Conservation (phyloP, 2,888 invertebrate genomes). For the Diploptera punctata region DNA sequence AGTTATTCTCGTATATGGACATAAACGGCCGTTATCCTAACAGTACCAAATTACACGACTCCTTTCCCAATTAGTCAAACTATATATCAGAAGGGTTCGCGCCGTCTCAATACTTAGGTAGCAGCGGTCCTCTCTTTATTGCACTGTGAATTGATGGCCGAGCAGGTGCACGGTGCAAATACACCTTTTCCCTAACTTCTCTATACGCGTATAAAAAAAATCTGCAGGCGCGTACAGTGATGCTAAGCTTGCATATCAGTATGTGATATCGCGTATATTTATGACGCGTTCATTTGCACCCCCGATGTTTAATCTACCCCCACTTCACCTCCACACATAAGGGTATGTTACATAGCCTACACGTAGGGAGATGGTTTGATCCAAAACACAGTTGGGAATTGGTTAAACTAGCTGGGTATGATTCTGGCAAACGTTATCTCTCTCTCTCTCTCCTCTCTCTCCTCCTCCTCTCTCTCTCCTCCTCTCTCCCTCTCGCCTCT, state of each 20-base stretch:
- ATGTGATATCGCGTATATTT: conserved; percentile 47
- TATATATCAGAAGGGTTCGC: neutral
- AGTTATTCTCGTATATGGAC: too few relatives aligned
- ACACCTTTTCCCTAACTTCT: neutral
- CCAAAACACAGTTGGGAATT: conserved; percentile 30
- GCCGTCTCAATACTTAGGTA: neutral
- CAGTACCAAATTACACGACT: too few relatives aligned
- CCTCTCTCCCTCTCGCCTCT: too few relatives aligned
- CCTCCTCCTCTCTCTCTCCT: neutral
- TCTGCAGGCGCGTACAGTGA: neutral
- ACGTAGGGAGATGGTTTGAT: conserved; percentile 7
- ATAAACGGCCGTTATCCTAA: too few relatives aligned
- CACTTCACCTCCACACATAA: neutral
- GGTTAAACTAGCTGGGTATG: neutral
- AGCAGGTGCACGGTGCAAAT: neutral
- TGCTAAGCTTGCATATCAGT: neutral
- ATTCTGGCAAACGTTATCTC: neutral
- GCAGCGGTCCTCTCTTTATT: neutral
- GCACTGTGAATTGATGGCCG: neutral
- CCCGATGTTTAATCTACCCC: conserved; percentile 53
- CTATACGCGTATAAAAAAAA: neutral
- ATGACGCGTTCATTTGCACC: conserved; percentile 54
- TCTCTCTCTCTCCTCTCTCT: neutral
- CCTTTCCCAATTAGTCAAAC: neutral
- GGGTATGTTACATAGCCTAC: conserved; percentile 3